These are phyloP conservation scores for Paragorgia papillata DNA, from an alignment of 92 coral and sea anemone genomes.

Conservation along the genomic window DNA sequence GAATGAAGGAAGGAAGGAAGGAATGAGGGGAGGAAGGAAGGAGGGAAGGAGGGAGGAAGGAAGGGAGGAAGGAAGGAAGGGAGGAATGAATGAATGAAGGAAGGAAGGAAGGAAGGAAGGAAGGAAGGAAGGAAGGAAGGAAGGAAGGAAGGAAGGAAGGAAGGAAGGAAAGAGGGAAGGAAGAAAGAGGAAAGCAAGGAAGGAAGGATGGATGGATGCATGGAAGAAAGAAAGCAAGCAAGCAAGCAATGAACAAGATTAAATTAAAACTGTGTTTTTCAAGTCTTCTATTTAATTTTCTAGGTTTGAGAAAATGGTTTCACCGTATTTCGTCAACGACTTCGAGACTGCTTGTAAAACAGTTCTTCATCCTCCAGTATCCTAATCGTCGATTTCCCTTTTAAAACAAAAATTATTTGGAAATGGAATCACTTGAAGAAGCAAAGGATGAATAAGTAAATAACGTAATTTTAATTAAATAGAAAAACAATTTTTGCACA, in stretches of 20 bases:
- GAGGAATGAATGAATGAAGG: constrained; percentile 1
- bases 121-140: neutral
- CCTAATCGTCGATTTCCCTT: no score
- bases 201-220: neutral
- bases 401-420: neutral
- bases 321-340: constrained; percentile 58
- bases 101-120: constrained; percentile 3
- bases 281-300: neutral
- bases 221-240: constrained; percentile 4
- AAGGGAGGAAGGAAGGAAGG: neutral
- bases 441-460: neutral
- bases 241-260: constrained; percentile 24
- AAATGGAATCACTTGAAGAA: neutral
- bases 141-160: neutral
- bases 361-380: neutral
- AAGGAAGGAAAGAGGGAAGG: neutral
- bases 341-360: constrained; percentile 41
- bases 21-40: neutral
- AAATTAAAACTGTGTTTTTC: neutral
- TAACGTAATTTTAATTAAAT: no score
- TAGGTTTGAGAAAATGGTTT: constrained; percentile 63
- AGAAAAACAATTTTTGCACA: no score
- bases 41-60: neutral
- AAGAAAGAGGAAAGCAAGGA: no score
- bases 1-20: constrained; percentile 5